phyloP scores from a whole-genome alignment of 2,888 invertebrate species.

The Liopterus haemorrhoidalis region DNA sequence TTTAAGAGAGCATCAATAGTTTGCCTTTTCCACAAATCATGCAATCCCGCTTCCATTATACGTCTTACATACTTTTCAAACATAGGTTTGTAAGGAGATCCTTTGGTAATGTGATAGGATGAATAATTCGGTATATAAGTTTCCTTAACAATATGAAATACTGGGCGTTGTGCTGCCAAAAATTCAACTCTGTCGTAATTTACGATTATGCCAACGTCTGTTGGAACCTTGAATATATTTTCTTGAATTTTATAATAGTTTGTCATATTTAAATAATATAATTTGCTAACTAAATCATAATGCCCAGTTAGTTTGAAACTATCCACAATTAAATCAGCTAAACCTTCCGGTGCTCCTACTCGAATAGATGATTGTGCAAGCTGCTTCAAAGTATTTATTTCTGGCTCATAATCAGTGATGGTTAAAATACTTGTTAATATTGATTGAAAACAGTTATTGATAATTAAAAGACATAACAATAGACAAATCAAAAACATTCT shows the following conservation, averaged over 20 bases:
- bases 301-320: conserved; percentile 15
- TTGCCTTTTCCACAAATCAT: conserved; percentile 6
- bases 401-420: too few species aligned
- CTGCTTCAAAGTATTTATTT: too few species aligned
- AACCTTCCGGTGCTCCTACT: too few species aligned
- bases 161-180: background rate
- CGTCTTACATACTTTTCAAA: conserved; percentile 10
- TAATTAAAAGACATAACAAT: conserved; percentile 11
- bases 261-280: conserved; percentile 1
- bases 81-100: conserved; percentile 11
- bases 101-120: conserved; percentile 9
- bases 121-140: conserved; percentile 6
- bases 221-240: background rate
- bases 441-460: too few species aligned
- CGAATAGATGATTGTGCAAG: too few species aligned
- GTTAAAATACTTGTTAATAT: too few species aligned
- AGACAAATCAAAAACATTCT: conserved; percentile 5
- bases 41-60: conserved; percentile 9
- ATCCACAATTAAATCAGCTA: conserved; percentile 9
- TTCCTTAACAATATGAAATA: conserved; percentile 2
- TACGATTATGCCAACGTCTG: background rate
- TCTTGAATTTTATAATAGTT: too few species aligned
- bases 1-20: too few species aligned
- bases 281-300: conserved; percentile 6
- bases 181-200: conserved; percentile 10